Evolutionary conservation across 2,113 vertebrate genomes (phyloP).

Genomic region (Heterocephalus glaber): DNA sequence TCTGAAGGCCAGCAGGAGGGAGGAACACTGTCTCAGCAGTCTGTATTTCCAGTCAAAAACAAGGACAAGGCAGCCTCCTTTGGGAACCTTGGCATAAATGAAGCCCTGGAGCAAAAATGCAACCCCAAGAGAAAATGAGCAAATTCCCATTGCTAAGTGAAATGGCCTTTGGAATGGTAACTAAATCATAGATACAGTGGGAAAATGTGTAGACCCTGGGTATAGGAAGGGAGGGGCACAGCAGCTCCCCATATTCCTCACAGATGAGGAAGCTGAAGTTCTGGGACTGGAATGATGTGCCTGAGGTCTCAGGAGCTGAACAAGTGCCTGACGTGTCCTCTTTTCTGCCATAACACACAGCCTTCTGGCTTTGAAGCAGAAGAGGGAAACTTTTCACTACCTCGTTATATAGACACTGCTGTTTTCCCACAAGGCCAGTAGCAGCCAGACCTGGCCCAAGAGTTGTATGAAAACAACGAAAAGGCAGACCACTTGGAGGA

Average conservation of each 20-base stretch:
- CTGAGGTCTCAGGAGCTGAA: background rate
- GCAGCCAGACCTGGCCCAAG: background rate
- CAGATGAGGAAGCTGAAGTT: background rate
- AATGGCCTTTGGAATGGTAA: background rate
- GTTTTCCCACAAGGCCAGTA: background rate
- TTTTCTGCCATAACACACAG: background rate
- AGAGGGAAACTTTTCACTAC: background rate
- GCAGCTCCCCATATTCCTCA: background rate
- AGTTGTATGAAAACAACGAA: background rate
- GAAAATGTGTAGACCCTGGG: background rate
- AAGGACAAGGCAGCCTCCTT: background rate
- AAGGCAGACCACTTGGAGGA: background rate
- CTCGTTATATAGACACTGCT: background rate
- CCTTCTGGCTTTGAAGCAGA: background rate
- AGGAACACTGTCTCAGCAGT: fast-evolving
- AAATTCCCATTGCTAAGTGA: background rate
- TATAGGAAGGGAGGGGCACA: background rate
- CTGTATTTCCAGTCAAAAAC: background rate
- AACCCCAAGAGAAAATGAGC: background rate
- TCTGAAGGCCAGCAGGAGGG: background rate
- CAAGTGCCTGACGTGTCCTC: background rate
- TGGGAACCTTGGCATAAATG: background rate
- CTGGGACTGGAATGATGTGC: background rate
- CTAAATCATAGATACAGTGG: background rate
- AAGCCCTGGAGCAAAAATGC: background rate